phyloP scores from a whole-genome alignment of 2,113 vertebrate genomes.

The Stegastes partitus region DNA sequence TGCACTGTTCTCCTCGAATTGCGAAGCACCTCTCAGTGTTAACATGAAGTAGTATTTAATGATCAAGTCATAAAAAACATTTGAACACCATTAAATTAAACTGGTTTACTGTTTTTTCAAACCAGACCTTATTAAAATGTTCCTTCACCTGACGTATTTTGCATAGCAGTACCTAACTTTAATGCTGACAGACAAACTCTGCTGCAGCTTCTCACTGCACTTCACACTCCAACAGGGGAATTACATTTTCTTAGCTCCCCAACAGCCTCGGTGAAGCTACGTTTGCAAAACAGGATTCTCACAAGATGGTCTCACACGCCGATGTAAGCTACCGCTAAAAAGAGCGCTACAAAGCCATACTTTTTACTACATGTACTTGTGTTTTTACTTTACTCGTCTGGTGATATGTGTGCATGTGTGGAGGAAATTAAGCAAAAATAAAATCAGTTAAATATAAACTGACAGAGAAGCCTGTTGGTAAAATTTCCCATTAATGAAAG shows the following conservation, averaged over 20 bases:
- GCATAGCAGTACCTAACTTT: not conserved
- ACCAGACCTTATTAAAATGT: conserved; percentile 27
- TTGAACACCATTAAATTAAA: conserved; percentile 38
- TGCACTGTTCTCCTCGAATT: not conserved
- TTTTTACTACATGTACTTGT: too few species aligned
- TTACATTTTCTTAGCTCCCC: not conserved
- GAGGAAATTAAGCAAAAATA: conserved; percentile 23
- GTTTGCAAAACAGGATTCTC: conserved; percentile 26
- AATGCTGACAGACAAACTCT: not conserved
- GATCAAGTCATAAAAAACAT: conserved; percentile 36
- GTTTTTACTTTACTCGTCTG: conserved; percentile 1
- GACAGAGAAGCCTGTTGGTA: not conserved
- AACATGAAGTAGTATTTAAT: conserved; percentile 31
- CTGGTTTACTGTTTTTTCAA: conserved; percentile 37
- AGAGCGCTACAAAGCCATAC: too few species aligned
- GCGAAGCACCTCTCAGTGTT: conserved; percentile 12
- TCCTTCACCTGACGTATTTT: conserved; percentile 30
- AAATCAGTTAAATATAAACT: not conserved
- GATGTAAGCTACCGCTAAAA: too few species aligned
- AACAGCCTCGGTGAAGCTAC: conserved; percentile 14
- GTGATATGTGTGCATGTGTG: not conserved
- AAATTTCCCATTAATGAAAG: conserved; percentile 22
- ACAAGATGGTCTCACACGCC: not conserved
- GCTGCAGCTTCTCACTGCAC: conserved; percentile 6
- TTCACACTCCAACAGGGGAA: conserved; percentile 1